Evolutionary conservation across 2,888 invertebrate species (phyloP).

Genomic region (Augiades crinisus): DNA sequence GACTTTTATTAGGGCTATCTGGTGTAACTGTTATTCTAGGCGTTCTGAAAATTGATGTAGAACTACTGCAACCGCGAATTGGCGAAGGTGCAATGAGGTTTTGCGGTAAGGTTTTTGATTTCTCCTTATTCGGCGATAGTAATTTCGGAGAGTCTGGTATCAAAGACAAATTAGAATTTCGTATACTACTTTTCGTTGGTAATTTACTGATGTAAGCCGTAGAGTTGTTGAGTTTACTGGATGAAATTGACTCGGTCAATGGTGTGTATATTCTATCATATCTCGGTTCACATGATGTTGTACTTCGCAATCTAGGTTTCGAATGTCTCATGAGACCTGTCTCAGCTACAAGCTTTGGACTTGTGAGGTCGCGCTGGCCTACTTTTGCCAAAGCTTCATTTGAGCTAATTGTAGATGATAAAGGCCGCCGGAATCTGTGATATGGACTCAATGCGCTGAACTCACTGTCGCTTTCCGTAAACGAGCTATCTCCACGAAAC

Average conservation of each 20-base stretch:
- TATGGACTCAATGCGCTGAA: constrained; percentile 66
- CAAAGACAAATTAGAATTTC: constrained; percentile 70
- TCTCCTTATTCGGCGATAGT: constrained; percentile 69
- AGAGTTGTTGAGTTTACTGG: constrained; percentile 64
- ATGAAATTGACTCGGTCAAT: constrained; percentile 61
- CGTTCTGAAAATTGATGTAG: constrained; percentile 69
- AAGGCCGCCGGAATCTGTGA: constrained; percentile 62
- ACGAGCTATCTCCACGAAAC: constrained; percentile 60
- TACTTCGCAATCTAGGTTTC: constrained; percentile 66
- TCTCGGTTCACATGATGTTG: constrained; percentile 70
- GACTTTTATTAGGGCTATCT: constrained; percentile 78
- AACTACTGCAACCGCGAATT: constrained; percentile 71
- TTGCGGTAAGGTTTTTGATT: constrained; percentile 83
- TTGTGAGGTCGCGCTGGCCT: constrained; percentile 63
- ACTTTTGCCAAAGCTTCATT: constrained; percentile 67
- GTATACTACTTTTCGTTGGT: constrained; percentile 55
- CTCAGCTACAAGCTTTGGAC: constrained; percentile 66
- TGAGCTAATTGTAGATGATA: constrained; percentile 70
- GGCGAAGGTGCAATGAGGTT: constrained; percentile 74
- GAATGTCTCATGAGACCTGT: constrained; percentile 54
- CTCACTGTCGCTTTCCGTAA: constrained; percentile 74
- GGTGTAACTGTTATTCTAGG: constrained; percentile 71
- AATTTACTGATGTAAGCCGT: constrained; percentile 58
- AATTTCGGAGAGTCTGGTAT: constrained; percentile 74
- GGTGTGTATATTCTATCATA: constrained; percentile 74